phyloP scores from a whole-genome alignment of 2,113 vertebrate genomes.

The Verasper variegatus region DNA sequence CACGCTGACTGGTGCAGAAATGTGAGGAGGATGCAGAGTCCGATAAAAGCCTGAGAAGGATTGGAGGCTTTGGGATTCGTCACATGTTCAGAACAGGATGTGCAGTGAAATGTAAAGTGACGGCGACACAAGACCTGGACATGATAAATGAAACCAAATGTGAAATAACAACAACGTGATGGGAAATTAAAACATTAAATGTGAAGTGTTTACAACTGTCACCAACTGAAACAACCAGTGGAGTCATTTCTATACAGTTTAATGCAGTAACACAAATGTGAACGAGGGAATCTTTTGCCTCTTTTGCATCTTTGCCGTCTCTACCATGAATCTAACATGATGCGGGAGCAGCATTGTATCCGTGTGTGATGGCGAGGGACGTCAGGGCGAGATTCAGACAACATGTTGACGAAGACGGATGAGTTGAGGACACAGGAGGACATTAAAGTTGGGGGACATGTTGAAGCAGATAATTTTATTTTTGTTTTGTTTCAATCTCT shows the following conservation, averaged over 20 bases:
- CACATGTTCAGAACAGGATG: background rate
- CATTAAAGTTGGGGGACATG: background rate
- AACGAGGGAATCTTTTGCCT: too few species aligned
- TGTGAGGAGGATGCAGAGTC: constrained; percentile 6
- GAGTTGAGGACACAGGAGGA: constrained; percentile 18
- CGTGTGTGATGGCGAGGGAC: background rate
- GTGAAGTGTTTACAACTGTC: too few species aligned
- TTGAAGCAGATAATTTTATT: constrained; percentile 32
- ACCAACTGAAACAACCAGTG: too few species aligned
- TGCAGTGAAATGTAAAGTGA: constrained; percentile 21
- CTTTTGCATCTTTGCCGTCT: too few species aligned
- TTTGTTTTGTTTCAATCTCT: constrained; percentile 20
- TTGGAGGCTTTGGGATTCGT: background rate
- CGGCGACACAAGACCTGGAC: background rate
- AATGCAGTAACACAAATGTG: background rate
- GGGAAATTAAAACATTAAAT: too few species aligned
- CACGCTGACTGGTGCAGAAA: background rate
- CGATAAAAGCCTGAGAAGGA: constrained; percentile 18
- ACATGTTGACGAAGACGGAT: constrained; percentile 4
- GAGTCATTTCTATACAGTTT: too few species aligned
- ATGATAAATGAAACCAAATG: too few species aligned
- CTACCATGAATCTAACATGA: too few species aligned
- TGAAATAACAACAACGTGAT: too few species aligned
- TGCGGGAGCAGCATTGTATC: background rate
- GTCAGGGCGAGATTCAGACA: background rate